Evolutionary conservation across 1,140 invertebrate genomes (phyloP).

Genomic region (Macrobrachium nipponense): DNA sequence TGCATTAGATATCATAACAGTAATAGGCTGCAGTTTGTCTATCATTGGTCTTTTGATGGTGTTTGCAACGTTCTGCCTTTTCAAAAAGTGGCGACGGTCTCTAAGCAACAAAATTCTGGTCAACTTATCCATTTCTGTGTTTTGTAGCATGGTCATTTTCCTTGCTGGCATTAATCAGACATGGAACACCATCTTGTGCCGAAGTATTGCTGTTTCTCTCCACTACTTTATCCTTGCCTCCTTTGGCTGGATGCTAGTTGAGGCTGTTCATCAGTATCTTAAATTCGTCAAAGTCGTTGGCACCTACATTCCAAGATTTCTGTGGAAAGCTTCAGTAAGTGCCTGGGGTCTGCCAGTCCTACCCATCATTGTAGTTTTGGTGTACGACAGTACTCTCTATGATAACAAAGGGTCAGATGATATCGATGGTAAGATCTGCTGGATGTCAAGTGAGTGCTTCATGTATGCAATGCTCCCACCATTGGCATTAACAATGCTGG

Average conservation of each 20-base stretch:
- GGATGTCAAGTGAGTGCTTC: slow-evolving; percentile 69
- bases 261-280: slow-evolving; percentile 70
- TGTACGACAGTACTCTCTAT: slow-evolving; percentile 63
- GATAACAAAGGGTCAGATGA: slow-evolving; percentile 23
- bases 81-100: slow-evolving; percentile 65
- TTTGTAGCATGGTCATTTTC: slow-evolving; percentile 63
- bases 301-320: slow-evolving; percentile 69
- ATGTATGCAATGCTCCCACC: slow-evolving; percentile 70
- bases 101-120: slow-evolving; percentile 65
- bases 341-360: slow-evolving; percentile 68
- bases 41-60: slow-evolving; percentile 64
- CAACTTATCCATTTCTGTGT: slow-evolving; percentile 65
- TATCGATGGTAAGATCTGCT: slow-evolving; percentile 66
- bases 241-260: slow-evolving; percentile 72
- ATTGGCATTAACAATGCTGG: slow-evolving; percentile 67
- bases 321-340: slow-evolving; percentile 68
- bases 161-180: slow-evolving; percentile 63
- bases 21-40: slow-evolving; percentile 64
- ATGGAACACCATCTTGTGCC: slow-evolving; percentile 55
- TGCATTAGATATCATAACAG: slow-evolving; percentile 63
- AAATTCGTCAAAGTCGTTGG: slow-evolving; percentile 71
- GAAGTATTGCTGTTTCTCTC: slow-evolving; percentile 67
- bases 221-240: slow-evolving; percentile 71
- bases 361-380: slow-evolving; percentile 64
- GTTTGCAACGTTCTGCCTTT: slow-evolving; percentile 64